Base-by-base conservation (phyloP, 2,113 vertebrate genomes). In the Nymphicus hollandicus region DNA sequence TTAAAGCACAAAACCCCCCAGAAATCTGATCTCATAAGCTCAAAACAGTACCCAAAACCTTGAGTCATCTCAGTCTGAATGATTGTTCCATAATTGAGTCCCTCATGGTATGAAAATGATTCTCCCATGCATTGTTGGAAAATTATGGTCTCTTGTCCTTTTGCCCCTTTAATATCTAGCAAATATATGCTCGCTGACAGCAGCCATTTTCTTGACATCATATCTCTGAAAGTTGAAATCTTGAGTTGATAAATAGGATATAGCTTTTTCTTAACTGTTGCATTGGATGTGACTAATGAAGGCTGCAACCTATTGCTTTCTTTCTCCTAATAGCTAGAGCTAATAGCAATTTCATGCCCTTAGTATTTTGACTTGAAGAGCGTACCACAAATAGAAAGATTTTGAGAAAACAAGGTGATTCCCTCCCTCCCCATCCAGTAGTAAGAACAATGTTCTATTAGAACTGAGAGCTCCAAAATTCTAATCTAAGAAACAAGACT, bases 301-400 rank as follows among this genome's bases (percentile, higher is more conserved):
- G 50, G 56, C 31, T 43, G 28, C 11, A 85, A 6, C 19, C 15
- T 91, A 50, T 61, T 69, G 8, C 15, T 84, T 93, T 3, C 18
- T 84, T 86, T 66, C 28, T 68, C 86, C 46, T 81, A 87, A 70
- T 66, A 80, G 9, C 13, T 85, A 37, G 6, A 85, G 28, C 35
- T 93, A 78, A 83, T 69, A 70, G 4, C 10, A 46, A 81, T 88
- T 89, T 88, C n/a, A 88, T 49, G 41, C 7, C 24, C 9, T 53
- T 73, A 25, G 19, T 72, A 33, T 49, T 96, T 78, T 95, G 76
- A 73, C 53, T n/a, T 23, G 13, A 84, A 91, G 18, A 78, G 15
- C 12, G 13, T 11, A 55, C 18, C 17, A 86, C 17, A 74, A 72
- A 72, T 6, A 88, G 8, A 72, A 93, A 83, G 29, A 39, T 13